Evolutionary conservation across 1,140 invertebrate species (phyloP).

Genomic region (Hypsibius dujardini): DNA sequence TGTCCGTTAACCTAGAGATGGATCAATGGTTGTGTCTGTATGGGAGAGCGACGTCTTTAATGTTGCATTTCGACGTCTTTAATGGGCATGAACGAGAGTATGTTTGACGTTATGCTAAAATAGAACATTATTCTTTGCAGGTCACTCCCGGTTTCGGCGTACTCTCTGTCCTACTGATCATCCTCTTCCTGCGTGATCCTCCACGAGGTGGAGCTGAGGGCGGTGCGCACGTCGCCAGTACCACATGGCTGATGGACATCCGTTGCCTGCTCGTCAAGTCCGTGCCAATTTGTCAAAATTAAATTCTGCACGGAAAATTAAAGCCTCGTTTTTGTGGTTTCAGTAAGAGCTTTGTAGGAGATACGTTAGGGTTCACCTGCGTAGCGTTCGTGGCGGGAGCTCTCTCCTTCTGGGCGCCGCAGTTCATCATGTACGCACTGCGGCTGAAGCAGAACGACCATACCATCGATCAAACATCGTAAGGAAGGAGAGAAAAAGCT

Average conservation of each 20-base stretch:
- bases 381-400: slow-evolving; percentile 91
- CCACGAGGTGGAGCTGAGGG: slow-evolving; percentile 71
- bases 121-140: slow-evolving; percentile 25
- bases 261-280: slow-evolving; percentile 55
- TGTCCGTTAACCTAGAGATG: too few species aligned
- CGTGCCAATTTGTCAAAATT: slow-evolving; percentile 27
- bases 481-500: slow-evolving; percentile 30
- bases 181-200: slow-evolving; percentile 65
- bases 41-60: too few species aligned
- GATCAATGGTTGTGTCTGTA: too few species aligned
- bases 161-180: slow-evolving; percentile 58
- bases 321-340: slow-evolving; percentile 33
- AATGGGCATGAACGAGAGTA: too few species aligned
- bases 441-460: slow-evolving; percentile 41
- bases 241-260: slow-evolving; percentile 51
- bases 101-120: slow-evolving; percentile 4
- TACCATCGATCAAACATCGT: slow-evolving; percentile 39
- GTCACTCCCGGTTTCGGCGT: slow-evolving; percentile 73
- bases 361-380: slow-evolving; percentile 81
- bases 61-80: too few species aligned
- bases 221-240: slow-evolving; percentile 30
- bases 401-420: slow-evolving; percentile 84
- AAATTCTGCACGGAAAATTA: not conserved
- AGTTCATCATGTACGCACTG: slow-evolving; percentile 55
- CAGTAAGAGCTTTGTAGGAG: slow-evolving; percentile 79